Percentiles rank a stretch among this genome's conserved stretches.
phyloP scores from a whole-genome alignment of 2,113 vertebrate genomes.

The Atlantisia rogersi region DNA sequence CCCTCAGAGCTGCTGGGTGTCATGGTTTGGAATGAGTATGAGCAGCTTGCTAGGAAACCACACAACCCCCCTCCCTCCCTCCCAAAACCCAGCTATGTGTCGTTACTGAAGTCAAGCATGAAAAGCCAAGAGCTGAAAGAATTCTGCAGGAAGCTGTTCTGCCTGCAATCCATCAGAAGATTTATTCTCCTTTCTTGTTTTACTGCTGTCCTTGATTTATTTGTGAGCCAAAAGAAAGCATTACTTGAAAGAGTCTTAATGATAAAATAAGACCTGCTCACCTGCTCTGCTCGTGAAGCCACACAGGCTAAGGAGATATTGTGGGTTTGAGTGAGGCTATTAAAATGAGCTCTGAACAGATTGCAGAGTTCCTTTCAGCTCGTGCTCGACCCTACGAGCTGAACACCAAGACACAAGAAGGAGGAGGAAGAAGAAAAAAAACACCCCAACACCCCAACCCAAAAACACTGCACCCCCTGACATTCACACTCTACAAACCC shows the following conservation, averaged over 20 bases:
- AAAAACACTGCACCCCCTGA: neutral
- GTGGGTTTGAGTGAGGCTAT: neutral
- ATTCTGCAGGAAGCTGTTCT: neutral
- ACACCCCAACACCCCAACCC: too few relatives aligned
- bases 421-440: neutral
- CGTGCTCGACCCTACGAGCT: neutral
- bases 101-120: neutral
- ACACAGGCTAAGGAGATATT: neutral
- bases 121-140: conserved; percentile 16
- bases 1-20: neutral
- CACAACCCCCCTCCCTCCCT: neutral
- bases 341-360: neutral
- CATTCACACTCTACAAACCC: neutral
- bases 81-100: neutral
- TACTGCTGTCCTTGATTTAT: conserved; percentile 17
- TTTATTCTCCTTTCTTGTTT: conserved; percentile 29
- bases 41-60: neutral
- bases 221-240: conserved; percentile 8
- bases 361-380: neutral
- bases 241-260: conserved; percentile 52
- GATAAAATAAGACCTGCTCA: neutral
- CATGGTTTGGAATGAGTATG: neutral
- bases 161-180: neutral
- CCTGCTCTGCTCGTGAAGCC: neutral
- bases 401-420: neutral